Evolutionary conservation across 2,797 vertebrate species (phyloP), one percentile per base, ranked within the genome.

Genomic region (Austrolebias charrua): DNA sequence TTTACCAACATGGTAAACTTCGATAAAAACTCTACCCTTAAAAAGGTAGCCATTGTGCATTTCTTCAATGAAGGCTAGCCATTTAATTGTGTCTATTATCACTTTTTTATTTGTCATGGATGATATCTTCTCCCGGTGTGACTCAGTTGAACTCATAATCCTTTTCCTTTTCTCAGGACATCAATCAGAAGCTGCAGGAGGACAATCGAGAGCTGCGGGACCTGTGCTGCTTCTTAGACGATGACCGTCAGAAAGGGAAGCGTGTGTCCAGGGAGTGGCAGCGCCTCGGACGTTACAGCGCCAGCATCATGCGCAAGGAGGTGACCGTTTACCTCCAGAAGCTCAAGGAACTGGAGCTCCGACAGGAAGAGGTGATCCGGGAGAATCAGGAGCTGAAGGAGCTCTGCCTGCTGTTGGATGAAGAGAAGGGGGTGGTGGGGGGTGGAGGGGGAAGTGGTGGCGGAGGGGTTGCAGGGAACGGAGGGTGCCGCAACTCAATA

Each of bases 121-220:
- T 8, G 11, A 9, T 38, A 8, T 2, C 10, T 8, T 11, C 10
- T 11, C 8, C 31, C 5, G 6, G 31, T 45, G 16, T 47, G 29
- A 52, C n/a, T 3, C 50, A 29, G 40, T 50, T 51, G 35, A 16
- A 55, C 61, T 57, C 31, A n/a, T 60, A 33, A 31, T 29, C 51
- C 20, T 5, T 24, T 42, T 47, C 9, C 15, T 57, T 46, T 47
- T 43, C 43, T 56, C 91, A 98, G 96, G 97, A 98, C 70, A 94
- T 98, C 76, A 98, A 98, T 86, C 96, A 98, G 92, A 98, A 98
- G 79, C 94, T 98, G 73, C 97, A 98, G 80, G 96, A 98, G 73
- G 97, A 98, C 88, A 98, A 98, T 92, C 96, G 96, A 55, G 97
- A 98, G 59, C 92, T 98, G 87, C 88, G 97, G 73, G 97, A 98